Evolutionary conservation across 2,888 invertebrate genomes (phyloP).

Genomic region (Hydrotaea cyrtoneurina): DNA sequence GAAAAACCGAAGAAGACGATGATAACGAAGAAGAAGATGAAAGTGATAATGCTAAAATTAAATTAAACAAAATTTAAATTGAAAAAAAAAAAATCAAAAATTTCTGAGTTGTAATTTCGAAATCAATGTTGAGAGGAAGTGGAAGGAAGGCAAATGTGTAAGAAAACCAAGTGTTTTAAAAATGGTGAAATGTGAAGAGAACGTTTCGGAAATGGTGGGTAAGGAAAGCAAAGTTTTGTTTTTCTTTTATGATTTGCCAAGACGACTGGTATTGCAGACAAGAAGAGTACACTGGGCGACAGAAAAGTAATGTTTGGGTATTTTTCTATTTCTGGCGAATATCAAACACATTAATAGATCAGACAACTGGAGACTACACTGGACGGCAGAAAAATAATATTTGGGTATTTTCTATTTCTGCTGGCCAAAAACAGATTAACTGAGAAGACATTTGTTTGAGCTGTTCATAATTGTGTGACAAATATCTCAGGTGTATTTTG

Average conservation of each 20-base stretch:
- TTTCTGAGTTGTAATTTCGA: constrained; percentile 34
- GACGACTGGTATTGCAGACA: neutral
- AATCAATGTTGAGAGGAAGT: neutral
- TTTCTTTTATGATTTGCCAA: neutral
- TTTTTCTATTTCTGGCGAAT: too few species aligned
- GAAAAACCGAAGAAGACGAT: constrained; percentile 31
- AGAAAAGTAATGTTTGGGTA: too few species aligned
- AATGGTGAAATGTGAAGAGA: neutral
- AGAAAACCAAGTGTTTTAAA: constrained; percentile 22
- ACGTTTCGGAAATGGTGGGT: neutral
- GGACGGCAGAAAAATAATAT: too few species aligned
- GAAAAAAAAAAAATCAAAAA: constrained; percentile 60
- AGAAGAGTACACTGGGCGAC: too few species aligned
- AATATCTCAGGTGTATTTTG: too few species aligned
- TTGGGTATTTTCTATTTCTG: too few species aligned
- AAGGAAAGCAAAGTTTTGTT: neutral
- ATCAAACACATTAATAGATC: too few species aligned
- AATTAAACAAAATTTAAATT: constrained; percentile 35
- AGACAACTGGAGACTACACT: too few species aligned
- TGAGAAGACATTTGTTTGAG: too few species aligned
- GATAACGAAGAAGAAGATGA: constrained; percentile 6
- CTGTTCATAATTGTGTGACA: too few species aligned
- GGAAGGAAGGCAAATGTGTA: constrained; percentile 16
- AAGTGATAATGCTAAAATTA: constrained; percentile 37
- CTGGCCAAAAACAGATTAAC: too few species aligned